phyloP scores from a whole-genome alignment of 2,888 invertebrate genomes.

The Aphodius granarius region DNA sequence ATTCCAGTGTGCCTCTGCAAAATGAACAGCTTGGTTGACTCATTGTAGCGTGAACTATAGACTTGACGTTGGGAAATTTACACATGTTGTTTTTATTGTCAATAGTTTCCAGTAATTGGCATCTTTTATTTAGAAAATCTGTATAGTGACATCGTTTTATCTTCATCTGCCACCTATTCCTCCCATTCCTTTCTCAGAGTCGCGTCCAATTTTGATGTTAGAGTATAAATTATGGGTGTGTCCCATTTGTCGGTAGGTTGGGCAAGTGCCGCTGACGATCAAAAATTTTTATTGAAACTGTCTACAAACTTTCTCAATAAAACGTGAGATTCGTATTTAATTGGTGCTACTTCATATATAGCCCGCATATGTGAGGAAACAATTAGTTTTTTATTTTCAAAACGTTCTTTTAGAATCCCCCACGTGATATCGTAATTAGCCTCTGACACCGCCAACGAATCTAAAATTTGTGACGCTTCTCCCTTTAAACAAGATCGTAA shows the following conservation, averaged over 20 bases:
- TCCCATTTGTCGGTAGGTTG: constrained; percentile 13
- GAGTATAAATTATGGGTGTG: background rate
- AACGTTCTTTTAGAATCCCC: background rate
- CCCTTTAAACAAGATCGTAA: too few species aligned
- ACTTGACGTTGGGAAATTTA: too few species aligned
- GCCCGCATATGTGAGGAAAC: background rate
- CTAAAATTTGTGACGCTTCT: background rate
- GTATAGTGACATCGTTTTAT: background rate
- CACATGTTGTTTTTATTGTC: background rate
- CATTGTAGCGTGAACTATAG: too few species aligned
- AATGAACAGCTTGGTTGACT: background rate
- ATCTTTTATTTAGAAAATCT: constrained; percentile 12
- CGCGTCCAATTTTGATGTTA: constrained; percentile 13
- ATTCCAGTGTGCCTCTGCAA: constrained; percentile 4
- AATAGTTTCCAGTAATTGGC: constrained; percentile 9
- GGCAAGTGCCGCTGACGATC: background rate
- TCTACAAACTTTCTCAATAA: background rate
- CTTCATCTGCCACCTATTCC: background rate
- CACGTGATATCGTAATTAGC: background rate
- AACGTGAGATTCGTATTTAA: background rate
- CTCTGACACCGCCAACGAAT: background rate
- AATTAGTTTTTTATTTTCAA: constrained; percentile 2
- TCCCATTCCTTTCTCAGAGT: constrained; percentile 14
- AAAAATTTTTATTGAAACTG: background rate
- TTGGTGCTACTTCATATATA: background rate